A percentile compares a stretch with the other conserved stretches of the same genome.
Conservation (phyloP, 2,113 vertebrate species). For the Ailuropoda melanoleuca region DNA sequence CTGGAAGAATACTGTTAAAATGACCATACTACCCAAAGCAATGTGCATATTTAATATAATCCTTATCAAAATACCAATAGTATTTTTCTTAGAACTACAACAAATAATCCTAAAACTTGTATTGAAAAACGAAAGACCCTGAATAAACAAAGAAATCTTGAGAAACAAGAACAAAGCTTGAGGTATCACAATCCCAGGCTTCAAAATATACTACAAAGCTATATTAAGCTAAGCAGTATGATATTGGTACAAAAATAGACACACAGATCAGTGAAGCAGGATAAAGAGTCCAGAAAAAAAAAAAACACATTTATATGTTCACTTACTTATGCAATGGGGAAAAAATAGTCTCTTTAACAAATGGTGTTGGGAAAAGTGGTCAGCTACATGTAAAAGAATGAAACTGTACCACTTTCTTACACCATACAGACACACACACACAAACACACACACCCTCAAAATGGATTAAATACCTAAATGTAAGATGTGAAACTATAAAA, state of each 20-base stretch:
- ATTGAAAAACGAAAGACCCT: neutral
- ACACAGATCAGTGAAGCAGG: neutral
- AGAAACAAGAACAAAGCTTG: neutral
- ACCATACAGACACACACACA: neutral
- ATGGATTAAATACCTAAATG: neutral
- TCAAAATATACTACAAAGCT: neutral
- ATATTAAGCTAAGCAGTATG: neutral
- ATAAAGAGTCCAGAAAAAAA: neutral
- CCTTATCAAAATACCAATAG: neutral
- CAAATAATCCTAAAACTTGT: neutral
- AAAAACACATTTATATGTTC: neutral
- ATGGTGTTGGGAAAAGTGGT: neutral
- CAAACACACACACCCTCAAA: neutral
- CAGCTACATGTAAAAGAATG: neutral
- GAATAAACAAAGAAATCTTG: neutral
- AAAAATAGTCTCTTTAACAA: neutral
- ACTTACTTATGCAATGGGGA: neutral
- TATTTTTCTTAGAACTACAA: neutral
- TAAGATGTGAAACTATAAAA: neutral
- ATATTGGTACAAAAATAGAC: neutral
- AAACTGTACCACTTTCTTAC: neutral
- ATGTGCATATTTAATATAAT: neutral
- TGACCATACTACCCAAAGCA: neutral
- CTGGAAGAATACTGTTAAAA: neutral
- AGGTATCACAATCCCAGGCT: neutral